Percentiles rank a stretch among this genome's conserved stretches.
Conservation (phyloP, 1,140 invertebrate species). For the Holcopasites calliopsidis region DNA sequence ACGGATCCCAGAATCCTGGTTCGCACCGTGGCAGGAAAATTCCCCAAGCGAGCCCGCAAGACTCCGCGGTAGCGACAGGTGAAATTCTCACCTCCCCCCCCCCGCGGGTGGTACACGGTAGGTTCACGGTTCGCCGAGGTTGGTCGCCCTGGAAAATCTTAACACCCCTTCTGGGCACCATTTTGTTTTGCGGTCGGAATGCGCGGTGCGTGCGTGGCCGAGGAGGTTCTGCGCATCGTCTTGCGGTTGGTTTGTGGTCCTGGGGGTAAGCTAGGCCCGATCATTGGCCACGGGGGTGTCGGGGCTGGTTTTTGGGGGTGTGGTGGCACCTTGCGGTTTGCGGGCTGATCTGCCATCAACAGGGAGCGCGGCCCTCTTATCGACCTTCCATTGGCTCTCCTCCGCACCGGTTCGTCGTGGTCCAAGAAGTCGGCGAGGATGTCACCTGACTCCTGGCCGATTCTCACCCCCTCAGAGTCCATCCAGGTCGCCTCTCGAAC, state of each 20-base stretch:
- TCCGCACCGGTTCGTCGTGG: conserved; percentile 28
- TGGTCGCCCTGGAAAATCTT: conserved; percentile 51
- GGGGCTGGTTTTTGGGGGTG: conserved; percentile 77
- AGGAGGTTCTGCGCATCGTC: conserved; percentile 79
- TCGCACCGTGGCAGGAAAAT: not conserved
- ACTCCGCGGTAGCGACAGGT: not conserved
- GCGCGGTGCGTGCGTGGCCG: conserved; percentile 69
- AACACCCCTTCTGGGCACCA: conserved; percentile 66
- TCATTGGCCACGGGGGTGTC: conserved; percentile 79
- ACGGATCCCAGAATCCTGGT: too few relatives aligned
- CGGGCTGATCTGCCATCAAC: conserved; percentile 76
- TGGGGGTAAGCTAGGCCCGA: conserved; percentile 77
- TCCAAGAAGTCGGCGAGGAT: conserved; percentile 49
- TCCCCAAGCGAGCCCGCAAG: not conserved
- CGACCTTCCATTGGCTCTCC: conserved; percentile 70
- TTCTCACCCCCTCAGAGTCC: too few relatives aligned
- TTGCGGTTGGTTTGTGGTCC: conserved; percentile 80
- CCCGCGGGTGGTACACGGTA: too few relatives aligned
- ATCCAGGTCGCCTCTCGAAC: not conserved
- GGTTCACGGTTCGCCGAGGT: not conserved
- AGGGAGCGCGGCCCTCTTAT: conserved; percentile 75
- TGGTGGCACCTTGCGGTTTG: conserved; percentile 80
- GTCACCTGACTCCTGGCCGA: conserved; percentile 6
- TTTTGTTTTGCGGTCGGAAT: conserved; percentile 79
- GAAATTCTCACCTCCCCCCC: too few relatives aligned